Percentiles rank a stretch among this genome's conserved stretches.
phyloP scores from a whole-genome alignment of 2,113 vertebrate genomes.

The Strigops habroptila region DNA sequence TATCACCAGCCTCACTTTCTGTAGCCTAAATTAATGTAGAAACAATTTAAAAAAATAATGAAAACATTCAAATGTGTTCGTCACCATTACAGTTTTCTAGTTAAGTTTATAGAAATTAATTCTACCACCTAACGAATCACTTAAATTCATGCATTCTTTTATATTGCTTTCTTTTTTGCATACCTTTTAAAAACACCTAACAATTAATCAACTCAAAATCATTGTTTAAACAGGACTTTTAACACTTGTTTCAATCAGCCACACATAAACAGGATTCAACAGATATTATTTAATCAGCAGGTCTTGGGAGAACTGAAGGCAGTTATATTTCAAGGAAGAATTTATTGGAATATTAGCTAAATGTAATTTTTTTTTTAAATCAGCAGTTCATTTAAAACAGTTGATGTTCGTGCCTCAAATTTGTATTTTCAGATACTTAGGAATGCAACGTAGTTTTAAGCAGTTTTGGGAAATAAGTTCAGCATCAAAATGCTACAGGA shows the following conservation, averaged over 20 bases:
- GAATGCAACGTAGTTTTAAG: background rate
- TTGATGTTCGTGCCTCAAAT: background rate
- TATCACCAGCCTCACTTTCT: constrained; percentile 96
- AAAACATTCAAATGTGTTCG: background rate
- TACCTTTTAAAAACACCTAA: background rate
- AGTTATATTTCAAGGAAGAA: background rate
- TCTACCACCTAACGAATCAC: background rate
- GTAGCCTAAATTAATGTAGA: constrained; percentile 81
- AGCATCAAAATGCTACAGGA: background rate
- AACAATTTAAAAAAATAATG: background rate
- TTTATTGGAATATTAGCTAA: background rate
- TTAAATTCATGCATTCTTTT: background rate
- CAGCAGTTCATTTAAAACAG: background rate
- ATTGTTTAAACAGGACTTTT: background rate
- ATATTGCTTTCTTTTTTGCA: background rate
- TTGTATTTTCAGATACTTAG: background rate
- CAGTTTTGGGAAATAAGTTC: background rate
- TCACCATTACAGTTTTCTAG: background rate
- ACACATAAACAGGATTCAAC: background rate
- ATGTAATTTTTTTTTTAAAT: background rate
- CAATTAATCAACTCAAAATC: background rate
- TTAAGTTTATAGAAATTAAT: background rate
- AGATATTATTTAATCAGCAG: background rate
- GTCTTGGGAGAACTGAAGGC: background rate
- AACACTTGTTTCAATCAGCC: background rate